Evolutionary conservation across 1,140 invertebrate genomes (phyloP).

Genomic region (Eupeodes corollae): DNA sequence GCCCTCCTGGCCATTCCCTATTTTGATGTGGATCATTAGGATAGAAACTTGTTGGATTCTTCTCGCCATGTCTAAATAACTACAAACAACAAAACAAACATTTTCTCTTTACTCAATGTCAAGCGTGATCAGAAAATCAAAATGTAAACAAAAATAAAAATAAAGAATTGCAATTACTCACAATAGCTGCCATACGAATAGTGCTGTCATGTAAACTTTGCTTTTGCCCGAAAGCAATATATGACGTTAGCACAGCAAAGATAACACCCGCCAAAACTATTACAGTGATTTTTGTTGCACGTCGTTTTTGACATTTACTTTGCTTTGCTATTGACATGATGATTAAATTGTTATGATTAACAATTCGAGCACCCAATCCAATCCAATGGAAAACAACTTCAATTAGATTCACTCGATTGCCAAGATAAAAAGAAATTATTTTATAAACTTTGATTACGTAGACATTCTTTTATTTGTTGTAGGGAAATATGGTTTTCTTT

Average conservation of each 20-base stretch:
- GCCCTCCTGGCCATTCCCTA: conserved; percentile 51
- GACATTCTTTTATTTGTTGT: too few species aligned
- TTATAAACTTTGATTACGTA: too few species aligned
- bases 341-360: too few species aligned
- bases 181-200: neutral
- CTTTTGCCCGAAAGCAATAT: conserved; percentile 27
- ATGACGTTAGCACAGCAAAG: conserved; percentile 34
- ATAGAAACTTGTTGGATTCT: conserved; percentile 54
- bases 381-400: too few species aligned
- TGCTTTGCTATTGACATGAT: conserved; percentile 24
- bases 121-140: neutral
- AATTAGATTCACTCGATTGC: too few species aligned
- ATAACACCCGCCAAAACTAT: conserved; percentile 28
- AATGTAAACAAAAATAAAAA: too few species aligned
- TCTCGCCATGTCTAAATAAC: conserved; percentile 64
- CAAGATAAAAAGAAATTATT: too few species aligned
- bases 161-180: neutral
- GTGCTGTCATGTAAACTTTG: neutral
- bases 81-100: conserved; percentile 16
- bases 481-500: too few species aligned
- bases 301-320: conserved; percentile 6
- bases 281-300: conserved; percentile 35
- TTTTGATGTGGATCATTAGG: conserved; percentile 52
- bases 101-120: neutral
- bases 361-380: too few species aligned